Evolutionary conservation across 2,888 invertebrate species (phyloP).

Genomic region (Eupithecia subfuscata): DNA sequence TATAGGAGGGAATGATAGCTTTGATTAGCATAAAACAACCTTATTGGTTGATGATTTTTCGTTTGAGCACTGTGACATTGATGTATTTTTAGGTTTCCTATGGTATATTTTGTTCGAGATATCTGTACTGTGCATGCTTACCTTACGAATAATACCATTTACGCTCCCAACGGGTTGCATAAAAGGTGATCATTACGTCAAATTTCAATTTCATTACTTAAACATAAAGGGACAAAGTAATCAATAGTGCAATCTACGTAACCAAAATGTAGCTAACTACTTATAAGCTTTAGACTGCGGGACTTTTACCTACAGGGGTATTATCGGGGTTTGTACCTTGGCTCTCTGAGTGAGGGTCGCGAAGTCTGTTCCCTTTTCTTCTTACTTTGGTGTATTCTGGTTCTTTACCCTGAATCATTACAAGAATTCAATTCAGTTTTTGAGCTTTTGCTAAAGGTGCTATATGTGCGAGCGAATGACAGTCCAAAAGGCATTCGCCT

Average conservation of each 20-base stretch:
- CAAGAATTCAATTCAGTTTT: no score
- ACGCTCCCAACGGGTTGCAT: conserved; percentile 83
- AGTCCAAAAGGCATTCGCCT: no score
- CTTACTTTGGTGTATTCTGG: conserved; percentile 93
- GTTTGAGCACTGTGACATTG: background rate
- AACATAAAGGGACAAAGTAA: conserved; percentile 76
- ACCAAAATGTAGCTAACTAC: conserved; percentile 80
- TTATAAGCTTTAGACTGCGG: conserved; percentile 63
- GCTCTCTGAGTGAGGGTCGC: conserved; percentile 92
- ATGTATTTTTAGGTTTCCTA: background rate
- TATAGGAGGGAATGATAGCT: conserved; percentile 14
- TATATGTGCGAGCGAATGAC: no score
- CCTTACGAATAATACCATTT: conserved; percentile 81
- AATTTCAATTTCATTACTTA: conserved; percentile 77
- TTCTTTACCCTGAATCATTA: conserved; percentile 86
- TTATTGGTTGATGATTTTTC: background rate
- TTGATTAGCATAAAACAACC: background rate
- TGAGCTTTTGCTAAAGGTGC: no score
- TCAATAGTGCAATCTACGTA: conserved; percentile 78
- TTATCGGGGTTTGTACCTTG: conserved; percentile 85
- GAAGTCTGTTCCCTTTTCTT: conserved; percentile 90
- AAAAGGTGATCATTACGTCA: conserved; percentile 82
- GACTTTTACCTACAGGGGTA: conserved; percentile 22
- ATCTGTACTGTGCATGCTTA: conserved; percentile 79
- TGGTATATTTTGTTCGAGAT: conserved; percentile 29